Percentiles rank a stretch among this genome's conserved stretches.
These are phyloP conservation scores for Ladona fulva DNA, from an alignment of 1,140 invertebrate genomes.

Conservation along the genomic window DNA sequence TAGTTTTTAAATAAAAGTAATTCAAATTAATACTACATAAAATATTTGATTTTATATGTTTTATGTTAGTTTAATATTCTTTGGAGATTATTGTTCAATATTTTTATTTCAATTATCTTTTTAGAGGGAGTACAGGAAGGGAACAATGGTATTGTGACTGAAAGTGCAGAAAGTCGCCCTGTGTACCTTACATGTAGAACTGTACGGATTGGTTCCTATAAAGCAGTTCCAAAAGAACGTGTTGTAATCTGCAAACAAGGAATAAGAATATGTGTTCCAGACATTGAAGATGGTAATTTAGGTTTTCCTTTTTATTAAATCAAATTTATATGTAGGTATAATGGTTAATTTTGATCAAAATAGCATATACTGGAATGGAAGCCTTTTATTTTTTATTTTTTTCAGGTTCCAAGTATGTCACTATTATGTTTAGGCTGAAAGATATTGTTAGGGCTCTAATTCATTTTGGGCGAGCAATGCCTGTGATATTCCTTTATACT, in stretches of 20 bases:
- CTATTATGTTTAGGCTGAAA: constrained; percentile 49
- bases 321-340: not conserved
- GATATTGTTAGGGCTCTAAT: constrained; percentile 62
- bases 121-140: not conserved
- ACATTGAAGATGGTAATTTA: constrained; percentile 42
- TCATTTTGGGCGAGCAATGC: constrained; percentile 60
- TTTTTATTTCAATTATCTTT: not conserved
- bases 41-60: not conserved
- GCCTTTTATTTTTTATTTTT: constrained; percentile 24
- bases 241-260: constrained; percentile 52
- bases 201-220: constrained; percentile 69
- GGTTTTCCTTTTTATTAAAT: not conserved
- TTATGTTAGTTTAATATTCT: no score
- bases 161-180: constrained; percentile 29
- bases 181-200: constrained; percentile 54
- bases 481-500: constrained; percentile 70
- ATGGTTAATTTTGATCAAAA: not conserved
- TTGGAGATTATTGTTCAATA: not conserved
- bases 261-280: constrained; percentile 55
- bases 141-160: constrained; percentile 25
- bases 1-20: not conserved
- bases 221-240: constrained; percentile 56
- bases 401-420: constrained; percentile 38
- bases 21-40: not conserved
- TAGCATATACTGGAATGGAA: not conserved